Conservation (phyloP, 2,113 vertebrate genomes). For the Nannospalax galili region DNA sequence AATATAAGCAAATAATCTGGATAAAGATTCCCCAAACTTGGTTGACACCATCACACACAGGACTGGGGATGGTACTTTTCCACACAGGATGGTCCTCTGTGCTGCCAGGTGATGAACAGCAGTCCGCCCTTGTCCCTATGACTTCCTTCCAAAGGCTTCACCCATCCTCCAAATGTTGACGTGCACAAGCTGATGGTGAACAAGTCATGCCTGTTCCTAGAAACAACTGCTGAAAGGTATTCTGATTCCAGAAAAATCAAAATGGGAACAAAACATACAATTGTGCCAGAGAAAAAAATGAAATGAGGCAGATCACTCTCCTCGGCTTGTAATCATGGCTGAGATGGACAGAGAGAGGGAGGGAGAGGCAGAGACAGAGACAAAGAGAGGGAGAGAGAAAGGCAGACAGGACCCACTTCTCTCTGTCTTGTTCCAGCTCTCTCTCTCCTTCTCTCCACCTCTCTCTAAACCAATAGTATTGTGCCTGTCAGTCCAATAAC, state of each 20-base stretch:
- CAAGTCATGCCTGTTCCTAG: not conserved
- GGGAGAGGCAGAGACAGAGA: no score
- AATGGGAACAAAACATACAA: not conserved
- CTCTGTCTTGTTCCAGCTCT: not conserved
- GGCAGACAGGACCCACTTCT: not conserved
- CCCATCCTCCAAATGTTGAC: not conserved
- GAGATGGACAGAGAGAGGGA: no score
- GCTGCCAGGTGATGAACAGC: not conserved
- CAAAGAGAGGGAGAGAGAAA: not conserved
- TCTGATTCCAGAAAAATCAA: not conserved
- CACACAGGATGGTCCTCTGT: not conserved
- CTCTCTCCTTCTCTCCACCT: not conserved
- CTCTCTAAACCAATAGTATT: not conserved
- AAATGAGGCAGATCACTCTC: not conserved
- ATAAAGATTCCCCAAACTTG: slow-evolving; percentile 25
- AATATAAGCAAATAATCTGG: not conserved
- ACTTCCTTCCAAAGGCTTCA: not conserved
- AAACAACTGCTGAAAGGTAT: not conserved
- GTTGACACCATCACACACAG: not conserved
- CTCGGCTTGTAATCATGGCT: not conserved
- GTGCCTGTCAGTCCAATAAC: not conserved
- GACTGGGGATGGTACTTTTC: not conserved
- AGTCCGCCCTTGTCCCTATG: not conserved
- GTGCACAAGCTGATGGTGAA: not conserved
- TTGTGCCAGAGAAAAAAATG: not conserved